These are phyloP conservation scores for Vicugna pacos DNA, from an alignment of 2,113 vertebrate genomes.

Conservation along the genomic window DNA sequence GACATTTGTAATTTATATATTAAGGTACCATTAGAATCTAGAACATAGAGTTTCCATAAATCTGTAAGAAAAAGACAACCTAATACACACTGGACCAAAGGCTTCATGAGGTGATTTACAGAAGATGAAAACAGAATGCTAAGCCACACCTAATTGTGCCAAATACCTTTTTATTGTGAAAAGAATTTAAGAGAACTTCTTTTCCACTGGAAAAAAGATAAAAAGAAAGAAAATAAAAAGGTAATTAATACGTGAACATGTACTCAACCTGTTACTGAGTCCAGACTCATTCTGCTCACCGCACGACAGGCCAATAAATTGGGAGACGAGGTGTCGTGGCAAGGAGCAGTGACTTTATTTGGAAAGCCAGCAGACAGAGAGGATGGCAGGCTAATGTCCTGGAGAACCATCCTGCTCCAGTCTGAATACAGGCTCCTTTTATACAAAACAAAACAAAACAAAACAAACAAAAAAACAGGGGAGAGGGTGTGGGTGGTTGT, in stretches of 20 bases:
- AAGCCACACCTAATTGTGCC: background rate
- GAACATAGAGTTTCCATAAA: background rate
- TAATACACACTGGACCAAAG: background rate
- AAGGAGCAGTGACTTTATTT: too few species aligned
- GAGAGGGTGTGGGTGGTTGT: too few species aligned
- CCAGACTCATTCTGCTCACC: too few species aligned
- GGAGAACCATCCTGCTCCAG: too few species aligned
- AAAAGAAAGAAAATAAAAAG: background rate
- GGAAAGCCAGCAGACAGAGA: too few species aligned
- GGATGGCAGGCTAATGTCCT: too few species aligned
- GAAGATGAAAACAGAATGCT: background rate
- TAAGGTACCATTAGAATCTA: conserved; percentile 25
- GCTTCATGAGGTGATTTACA: background rate
- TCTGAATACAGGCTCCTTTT: too few species aligned
- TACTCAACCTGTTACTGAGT: background rate
- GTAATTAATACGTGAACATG: background rate
- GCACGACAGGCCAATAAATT: too few species aligned
- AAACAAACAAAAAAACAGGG: too few species aligned
- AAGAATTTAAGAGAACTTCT: background rate
- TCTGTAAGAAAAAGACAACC: background rate
- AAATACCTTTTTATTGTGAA: background rate
- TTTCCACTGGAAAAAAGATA: background rate
- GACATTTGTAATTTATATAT: background rate
- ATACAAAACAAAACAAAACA: too few species aligned
- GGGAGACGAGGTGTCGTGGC: too few species aligned